Evolutionary conservation across 2,888 invertebrate genomes (phyloP).

Genomic region (Orchestes rusci): DNA sequence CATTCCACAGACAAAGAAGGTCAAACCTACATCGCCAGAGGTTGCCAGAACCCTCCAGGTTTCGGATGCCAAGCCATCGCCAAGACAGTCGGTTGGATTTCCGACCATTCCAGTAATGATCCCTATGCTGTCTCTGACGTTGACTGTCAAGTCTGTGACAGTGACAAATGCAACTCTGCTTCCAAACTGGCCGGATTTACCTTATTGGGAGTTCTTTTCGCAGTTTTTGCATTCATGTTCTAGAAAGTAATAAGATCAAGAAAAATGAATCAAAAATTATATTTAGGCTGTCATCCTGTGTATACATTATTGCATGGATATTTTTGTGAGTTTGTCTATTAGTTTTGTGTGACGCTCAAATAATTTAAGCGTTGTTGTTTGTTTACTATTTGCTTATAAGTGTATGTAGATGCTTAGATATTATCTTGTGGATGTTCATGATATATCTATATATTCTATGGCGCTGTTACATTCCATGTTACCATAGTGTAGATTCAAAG

Average conservation of each 20-base stretch:
- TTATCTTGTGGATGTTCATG: too few relatives aligned
- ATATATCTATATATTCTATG: too few relatives aligned
- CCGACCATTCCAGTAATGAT: constrained; percentile 24
- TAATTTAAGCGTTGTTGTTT: too few relatives aligned
- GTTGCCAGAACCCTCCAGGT: constrained; percentile 32
- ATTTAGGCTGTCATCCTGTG: too few relatives aligned
- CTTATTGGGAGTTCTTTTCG: constrained; percentile 32
- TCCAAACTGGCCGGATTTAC: constrained; percentile 28
- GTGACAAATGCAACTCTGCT: constrained; percentile 39
- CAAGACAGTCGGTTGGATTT: constrained; percentile 29
- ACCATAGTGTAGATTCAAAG: too few relatives aligned
- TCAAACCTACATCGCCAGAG: constrained; percentile 33
- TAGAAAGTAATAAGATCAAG: constrained; percentile 28
- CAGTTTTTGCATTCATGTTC: constrained; percentile 34
- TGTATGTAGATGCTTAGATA: too few relatives aligned
- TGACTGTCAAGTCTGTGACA: constrained; percentile 36
- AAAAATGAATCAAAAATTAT: too few relatives aligned
- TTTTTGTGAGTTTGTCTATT: too few relatives aligned
- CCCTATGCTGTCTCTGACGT: constrained; percentile 26
- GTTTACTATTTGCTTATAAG: too few relatives aligned
- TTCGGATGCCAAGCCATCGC: constrained; percentile 34
- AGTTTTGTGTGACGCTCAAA: too few relatives aligned
- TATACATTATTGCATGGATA: too few relatives aligned
- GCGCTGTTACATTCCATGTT: too few relatives aligned
- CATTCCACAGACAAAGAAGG: constrained; percentile 36